Evolutionary conservation across 2,797 vertebrate genomes (phyloP).

Genomic region (Zenarchopterus dispar): DNA sequence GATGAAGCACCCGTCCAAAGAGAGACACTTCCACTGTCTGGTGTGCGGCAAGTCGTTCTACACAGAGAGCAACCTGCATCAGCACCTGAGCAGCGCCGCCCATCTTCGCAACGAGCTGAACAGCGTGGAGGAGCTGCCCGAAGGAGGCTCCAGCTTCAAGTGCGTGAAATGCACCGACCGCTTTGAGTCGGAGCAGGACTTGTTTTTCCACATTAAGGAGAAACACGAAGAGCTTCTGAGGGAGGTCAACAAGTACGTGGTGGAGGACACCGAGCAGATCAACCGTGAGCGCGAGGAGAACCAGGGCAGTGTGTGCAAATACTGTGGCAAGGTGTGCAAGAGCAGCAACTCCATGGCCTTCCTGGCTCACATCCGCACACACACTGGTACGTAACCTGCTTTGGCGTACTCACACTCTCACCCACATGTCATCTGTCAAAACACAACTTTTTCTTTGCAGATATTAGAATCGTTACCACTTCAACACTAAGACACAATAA

Average conservation of each 20-base stretch:
- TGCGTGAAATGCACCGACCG: slow-evolving; percentile 96
- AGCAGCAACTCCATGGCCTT: slow-evolving; percentile 99
- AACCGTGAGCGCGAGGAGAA: slow-evolving; percentile 97
- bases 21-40: slow-evolving; percentile 97
- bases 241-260: slow-evolving; percentile 97
- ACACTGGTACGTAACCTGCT: slow-evolving; percentile 88
- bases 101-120: slow-evolving; percentile 94
- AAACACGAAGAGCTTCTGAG: slow-evolving; percentile 96
- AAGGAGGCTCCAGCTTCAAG: slow-evolving; percentile 94
- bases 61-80: slow-evolving; percentile 96
- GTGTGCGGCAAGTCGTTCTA: slow-evolving; percentile 98
- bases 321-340: slow-evolving; percentile 97
- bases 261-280: slow-evolving; percentile 98
- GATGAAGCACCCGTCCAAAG: slow-evolving; percentile 97
- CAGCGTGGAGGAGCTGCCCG: slow-evolving; percentile 93
- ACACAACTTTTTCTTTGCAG: background rate
- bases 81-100: slow-evolving; percentile 93
- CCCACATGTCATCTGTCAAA: background rate
- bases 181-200: slow-evolving; percentile 92
- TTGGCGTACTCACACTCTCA: background rate
- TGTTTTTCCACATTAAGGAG: slow-evolving; percentile 97
- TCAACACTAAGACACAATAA: background rate
- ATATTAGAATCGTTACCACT: slow-evolving; percentile 5
- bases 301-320: slow-evolving; percentile 95
- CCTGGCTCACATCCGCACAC: slow-evolving; percentile 96